Evolutionary conservation across 2,888 invertebrate genomes (phyloP), one percentile per base, ranked within the genome.

Genomic region (Nezara viridula): DNA sequence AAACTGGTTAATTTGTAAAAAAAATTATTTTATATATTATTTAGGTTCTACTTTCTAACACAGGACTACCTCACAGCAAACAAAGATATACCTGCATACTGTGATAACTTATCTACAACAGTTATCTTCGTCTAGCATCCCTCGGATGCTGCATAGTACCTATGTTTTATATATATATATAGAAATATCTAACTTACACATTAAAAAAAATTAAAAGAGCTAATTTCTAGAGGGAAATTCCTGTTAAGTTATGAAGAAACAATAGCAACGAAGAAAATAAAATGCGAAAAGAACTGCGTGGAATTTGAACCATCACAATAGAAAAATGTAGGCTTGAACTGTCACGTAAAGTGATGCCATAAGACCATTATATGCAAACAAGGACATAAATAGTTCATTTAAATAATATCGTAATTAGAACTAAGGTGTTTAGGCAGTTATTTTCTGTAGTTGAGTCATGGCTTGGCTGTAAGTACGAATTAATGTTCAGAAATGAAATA

Each of bases 341-440:
- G n/a, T 24, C 5, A 32, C 32, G 1, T 14, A 73, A 19, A 19
- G 37, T 19, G 32, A 73, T 73, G 66, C 37, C 66, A 73, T 73
- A 10, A 37, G 1, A 16, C 66, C 66, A 44, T 81, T 81, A 81
- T 81, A 81, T 81, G 40, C 81, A 44, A 81, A 81, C 6, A n/a
- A 81, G 81, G n/a, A 5, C 44, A n/a, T 81, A 81, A 37, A 81
- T 32, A 73, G 66, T 73, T 73, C 16, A 73, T 73, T 81, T 81
- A 81, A 81, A 81, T 81, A n/a, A 44, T 24, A 81, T 81, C n/a
- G 24, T n/a, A 81, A 81, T 81, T 81, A n/a, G 44, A 44, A 81
- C 40, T n/a, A 47, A 81, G 81, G 81, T n/a, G 81, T 44, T 12
- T 4, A 10, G 44, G 12, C 4, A 44, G 21, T 32, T 73, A 37